A percentile compares a stretch with the other conserved stretches of the same genome.
These are phyloP conservation scores for Heliothis virescens DNA, from an alignment of 1,140 invertebrate species.

Conservation along the genomic window DNA sequence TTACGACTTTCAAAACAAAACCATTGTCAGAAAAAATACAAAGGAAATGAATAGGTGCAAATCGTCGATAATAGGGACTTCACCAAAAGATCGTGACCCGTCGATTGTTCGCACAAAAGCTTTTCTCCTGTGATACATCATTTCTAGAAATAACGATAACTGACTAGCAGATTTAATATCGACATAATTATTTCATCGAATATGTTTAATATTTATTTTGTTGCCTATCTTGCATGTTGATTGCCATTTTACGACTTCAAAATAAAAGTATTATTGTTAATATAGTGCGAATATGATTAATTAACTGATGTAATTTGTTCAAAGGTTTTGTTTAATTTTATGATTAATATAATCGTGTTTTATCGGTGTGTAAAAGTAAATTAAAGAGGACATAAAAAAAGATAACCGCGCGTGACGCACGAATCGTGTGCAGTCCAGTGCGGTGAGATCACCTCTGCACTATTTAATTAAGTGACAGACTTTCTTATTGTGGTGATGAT, in stretches of 20 bases:
- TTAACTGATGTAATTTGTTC: slow-evolving; percentile 39
- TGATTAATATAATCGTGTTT: slow-evolving; percentile 33
- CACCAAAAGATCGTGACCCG: no score
- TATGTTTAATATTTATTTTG: slow-evolving; percentile 10
- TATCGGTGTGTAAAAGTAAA: slow-evolving; percentile 26
- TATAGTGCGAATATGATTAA: slow-evolving; percentile 28
- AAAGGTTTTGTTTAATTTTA: slow-evolving; percentile 21
- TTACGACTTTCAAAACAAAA: no score
- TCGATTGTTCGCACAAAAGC: no score
- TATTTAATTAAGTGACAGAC: background rate
- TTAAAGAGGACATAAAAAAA: slow-evolving; percentile 28
- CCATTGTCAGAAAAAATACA: no score
- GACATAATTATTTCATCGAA: background rate
- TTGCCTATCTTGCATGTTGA: background rate
- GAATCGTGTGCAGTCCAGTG: background rate
- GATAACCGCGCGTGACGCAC: slow-evolving; percentile 25
- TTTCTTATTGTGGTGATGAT: background rate
- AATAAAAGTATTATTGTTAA: slow-evolving; percentile 31
- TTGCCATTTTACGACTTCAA: slow-evolving; percentile 3
- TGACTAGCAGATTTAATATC: background rate
- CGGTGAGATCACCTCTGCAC: background rate
- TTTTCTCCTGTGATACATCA: background rate
- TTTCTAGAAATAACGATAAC: background rate
- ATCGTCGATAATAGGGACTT: no score
- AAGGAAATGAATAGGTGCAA: no score